Base-by-base conservation (phyloP, 2,113 vertebrate species). In the Cichladusa arquata region DNA sequence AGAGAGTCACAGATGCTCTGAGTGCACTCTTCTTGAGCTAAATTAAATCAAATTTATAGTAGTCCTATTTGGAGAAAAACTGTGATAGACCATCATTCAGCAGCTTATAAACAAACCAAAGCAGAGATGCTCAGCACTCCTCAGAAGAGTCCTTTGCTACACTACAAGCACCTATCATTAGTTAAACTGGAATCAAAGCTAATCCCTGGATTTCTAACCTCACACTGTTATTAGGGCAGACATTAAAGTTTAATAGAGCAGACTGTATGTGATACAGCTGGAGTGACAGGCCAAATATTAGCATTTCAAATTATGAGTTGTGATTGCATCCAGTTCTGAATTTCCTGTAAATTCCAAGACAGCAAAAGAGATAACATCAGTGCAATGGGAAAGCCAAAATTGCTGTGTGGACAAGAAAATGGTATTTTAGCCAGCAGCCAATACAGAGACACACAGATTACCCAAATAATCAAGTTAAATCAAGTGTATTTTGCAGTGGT, bases 141-240 rank as follows among this genome's bases (percentile, higher is more conserved):
- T 94, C 79, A 86, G 80, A 93, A 86, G 80, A 95, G 93, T 79
- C 56, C 65, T 95, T 93, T 86, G 81, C 93, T 92, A 64, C 69
- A 62, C 84, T 69, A 28, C 77, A 96, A 91, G 88, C 86, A 86
- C 91, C 93, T 81, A 92, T 83, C 93, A 96, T 93, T 82, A 96
- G 80, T 96, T 92, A 95, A 91, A 96, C 44, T 93, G 94, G 94
- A 96, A 95, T 95, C 86, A 96, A 93, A 94, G 74, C 61, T 97
- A 97, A 97, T 97, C 96, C 97, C 90, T 92, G 94, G 93, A 95
- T 97, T 97, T 97, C 88, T 77, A 81, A 50, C 50, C 54, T 96
- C 87, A 51, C 94, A 88, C 74, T 92, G 91, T 81, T 95, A 77
- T 95, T 97, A 93, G 93, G 66, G 71, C 12, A 92, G 91, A 95